Conservation (phyloP, 2,888 invertebrate genomes). For the Embidobia sp. region DNA sequence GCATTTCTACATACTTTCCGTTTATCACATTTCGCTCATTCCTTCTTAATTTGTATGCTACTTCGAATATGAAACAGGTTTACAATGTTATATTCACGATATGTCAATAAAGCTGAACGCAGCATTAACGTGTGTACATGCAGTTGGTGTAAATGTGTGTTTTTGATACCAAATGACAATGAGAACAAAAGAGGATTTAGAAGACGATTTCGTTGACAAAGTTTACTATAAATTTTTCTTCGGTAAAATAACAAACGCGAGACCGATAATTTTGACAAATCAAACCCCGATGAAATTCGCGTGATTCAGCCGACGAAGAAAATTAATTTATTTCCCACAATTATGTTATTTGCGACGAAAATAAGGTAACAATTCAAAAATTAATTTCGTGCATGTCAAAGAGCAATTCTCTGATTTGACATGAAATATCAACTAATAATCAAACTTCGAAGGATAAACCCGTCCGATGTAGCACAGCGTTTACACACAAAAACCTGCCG, state of each 20-base stretch:
- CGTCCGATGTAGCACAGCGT: not conserved
- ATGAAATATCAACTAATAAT: not conserved
- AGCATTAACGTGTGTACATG: constrained; percentile 47
- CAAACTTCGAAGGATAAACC: not conserved
- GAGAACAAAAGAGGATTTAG: not conserved
- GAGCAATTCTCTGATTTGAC: not conserved
- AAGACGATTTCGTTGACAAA: no score
- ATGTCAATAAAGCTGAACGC: constrained; percentile 57
- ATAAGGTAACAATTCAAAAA: not conserved
- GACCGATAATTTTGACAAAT: no score
- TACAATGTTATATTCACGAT: constrained; percentile 60
- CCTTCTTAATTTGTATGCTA: constrained; percentile 53
- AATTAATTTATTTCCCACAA: no score
- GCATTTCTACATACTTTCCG: constrained; percentile 60
- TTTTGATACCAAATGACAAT: constrained; percentile 2
- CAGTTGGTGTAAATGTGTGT: constrained; percentile 36
- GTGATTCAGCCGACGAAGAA: no score
- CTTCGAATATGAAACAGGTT: constrained; percentile 62
- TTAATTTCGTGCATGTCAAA: constrained; percentile 5
- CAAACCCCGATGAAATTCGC: no score
- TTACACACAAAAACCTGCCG: not conserved
- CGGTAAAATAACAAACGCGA: no score
- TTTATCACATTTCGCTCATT: constrained; percentile 55
- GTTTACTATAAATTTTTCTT: no score
- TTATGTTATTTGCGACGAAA: no score